A percentile compares a stretch with the other conserved stretches of the same genome.
Conservation (phyloP, 2,797 vertebrate species). For the Cyclopterus lumpus region DNA sequence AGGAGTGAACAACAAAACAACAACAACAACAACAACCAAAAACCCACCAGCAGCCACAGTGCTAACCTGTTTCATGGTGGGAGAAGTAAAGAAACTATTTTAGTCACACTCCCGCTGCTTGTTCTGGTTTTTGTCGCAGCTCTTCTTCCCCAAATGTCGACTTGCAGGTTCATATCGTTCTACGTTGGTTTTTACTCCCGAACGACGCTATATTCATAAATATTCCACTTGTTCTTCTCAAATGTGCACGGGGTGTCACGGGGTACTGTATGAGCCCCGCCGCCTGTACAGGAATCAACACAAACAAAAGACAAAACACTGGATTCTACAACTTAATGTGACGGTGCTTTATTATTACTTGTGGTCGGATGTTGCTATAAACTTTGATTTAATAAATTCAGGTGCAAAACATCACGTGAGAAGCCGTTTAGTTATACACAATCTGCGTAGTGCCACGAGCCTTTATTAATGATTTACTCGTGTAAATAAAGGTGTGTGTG, state of each 20-base stretch:
- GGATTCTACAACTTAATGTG: constrained; percentile 32
- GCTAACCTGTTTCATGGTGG: constrained; percentile 2
- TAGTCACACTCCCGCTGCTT: constrained; percentile 12
- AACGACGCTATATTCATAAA: background rate
- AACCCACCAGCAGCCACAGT: constrained; percentile 2
- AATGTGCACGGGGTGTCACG: background rate
- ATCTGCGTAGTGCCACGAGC: background rate
- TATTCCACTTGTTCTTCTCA: background rate
- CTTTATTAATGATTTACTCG: constrained; percentile 17
- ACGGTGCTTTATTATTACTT: constrained; percentile 13
- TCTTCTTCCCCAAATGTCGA: background rate
- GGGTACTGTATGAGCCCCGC: background rate
- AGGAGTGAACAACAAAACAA: constrained; percentile 24
- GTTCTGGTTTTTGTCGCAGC: constrained; percentile 4
- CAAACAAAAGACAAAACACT: constrained; percentile 31
- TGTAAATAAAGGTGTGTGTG: constrained; percentile 16
- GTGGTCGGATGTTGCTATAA: background rate
- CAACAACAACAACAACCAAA: background rate
- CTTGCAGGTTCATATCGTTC: background rate
- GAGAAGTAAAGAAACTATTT: constrained; percentile 21
- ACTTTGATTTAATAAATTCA: background rate
- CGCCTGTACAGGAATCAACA: constrained; percentile 52
- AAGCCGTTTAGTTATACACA: background rate
- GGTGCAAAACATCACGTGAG: background rate
- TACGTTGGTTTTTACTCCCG: background rate